Evolutionary conservation across 2,888 invertebrate species (phyloP).

Genomic region (Notocelia uddmanniana): DNA sequence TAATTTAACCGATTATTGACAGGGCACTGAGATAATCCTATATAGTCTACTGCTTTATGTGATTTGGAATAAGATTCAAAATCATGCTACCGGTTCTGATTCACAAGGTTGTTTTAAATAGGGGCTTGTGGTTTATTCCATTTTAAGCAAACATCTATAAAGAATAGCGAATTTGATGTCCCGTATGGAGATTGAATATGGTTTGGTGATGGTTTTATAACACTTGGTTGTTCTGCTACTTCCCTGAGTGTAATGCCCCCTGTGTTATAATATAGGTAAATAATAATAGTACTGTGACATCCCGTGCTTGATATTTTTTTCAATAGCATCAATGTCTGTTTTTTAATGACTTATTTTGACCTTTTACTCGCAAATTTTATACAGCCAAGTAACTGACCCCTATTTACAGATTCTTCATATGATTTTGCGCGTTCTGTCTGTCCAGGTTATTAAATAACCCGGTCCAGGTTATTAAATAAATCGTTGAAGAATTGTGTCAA

Average conservation of each 20-base stretch:
- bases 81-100: background rate
- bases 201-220: background rate
- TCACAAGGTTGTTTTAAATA: background rate
- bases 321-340: background rate
- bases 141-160: background rate
- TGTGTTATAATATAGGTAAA: background rate
- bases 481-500: background rate
- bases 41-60: no score
- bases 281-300: no score
- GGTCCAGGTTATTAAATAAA: background rate
- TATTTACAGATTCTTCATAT: background rate
- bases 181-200: background rate
- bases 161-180: background rate
- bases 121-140: background rate
- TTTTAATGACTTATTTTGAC: background rate
- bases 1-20: no score
- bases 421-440: background rate
- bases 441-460: no score
- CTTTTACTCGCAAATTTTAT: background rate
- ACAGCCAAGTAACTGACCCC: background rate
- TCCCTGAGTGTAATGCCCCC: background rate
- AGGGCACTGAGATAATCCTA: no score
- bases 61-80: background rate
- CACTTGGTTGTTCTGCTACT: background rate
- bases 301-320: no score